phyloP scores from a whole-genome alignment of 2,888 invertebrate genomes.

The Smittia aterrima region DNA sequence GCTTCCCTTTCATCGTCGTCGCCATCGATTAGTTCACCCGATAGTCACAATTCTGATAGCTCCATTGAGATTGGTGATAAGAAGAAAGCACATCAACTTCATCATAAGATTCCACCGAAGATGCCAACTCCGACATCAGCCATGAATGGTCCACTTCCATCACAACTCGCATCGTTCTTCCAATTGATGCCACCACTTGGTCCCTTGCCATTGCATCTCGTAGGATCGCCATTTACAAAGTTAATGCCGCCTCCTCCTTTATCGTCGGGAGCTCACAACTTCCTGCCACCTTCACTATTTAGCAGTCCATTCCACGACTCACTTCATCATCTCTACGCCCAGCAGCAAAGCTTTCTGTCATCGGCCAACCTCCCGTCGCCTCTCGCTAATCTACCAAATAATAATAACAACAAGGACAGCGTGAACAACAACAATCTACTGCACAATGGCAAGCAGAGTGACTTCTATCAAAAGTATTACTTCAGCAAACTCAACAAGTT shows the following conservation, averaged over 20 bases:
- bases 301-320: slow-evolving; percentile 35
- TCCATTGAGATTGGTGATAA: slow-evolving; percentile 71
- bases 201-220: slow-evolving; percentile 57
- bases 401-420: slow-evolving; percentile 30
- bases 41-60: slow-evolving; percentile 80
- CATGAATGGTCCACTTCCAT: slow-evolving; percentile 58
- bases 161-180: slow-evolving; percentile 57
- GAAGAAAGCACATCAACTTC: slow-evolving; percentile 52
- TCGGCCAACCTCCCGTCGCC: slow-evolving; percentile 32
- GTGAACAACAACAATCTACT: slow-evolving; percentile 35
- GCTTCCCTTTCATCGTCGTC: slow-evolving; percentile 55
- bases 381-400: slow-evolving; percentile 38
- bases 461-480: slow-evolving; percentile 38
- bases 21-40: slow-evolving; percentile 76
- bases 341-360: slow-evolving; percentile 36
- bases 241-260: slow-evolving; percentile 38
- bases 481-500: slow-evolving; percentile 39
- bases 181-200: slow-evolving; percentile 64
- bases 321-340: slow-evolving; percentile 33
- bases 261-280: slow-evolving; percentile 12
- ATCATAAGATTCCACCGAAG: slow-evolving; percentile 50
- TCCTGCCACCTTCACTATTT: slow-evolving; percentile 36
- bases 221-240: slow-evolving; percentile 32
- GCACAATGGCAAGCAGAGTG: slow-evolving; percentile 11
- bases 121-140: slow-evolving; percentile 53